phyloP scores from a whole-genome alignment of 2,888 invertebrate genomes.

The Nycteola revayana region DNA sequence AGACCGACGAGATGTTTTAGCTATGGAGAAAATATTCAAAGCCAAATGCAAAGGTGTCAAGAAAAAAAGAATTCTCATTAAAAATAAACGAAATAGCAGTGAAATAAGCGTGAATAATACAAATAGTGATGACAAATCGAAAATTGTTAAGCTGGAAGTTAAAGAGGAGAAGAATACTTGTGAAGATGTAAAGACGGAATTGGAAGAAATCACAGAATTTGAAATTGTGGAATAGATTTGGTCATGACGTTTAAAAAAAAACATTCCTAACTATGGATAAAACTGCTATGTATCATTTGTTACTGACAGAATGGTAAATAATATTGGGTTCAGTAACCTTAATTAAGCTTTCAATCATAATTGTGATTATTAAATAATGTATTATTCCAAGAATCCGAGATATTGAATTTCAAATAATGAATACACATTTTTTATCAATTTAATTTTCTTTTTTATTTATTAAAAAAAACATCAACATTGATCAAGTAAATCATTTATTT shows the following conservation, averaged over 20 bases:
- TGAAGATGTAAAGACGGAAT: conserved; percentile 21
- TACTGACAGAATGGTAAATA: background rate
- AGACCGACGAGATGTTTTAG: conserved; percentile 79
- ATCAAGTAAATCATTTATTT: conserved; percentile 27
- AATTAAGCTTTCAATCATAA: background rate
- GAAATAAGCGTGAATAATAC: conserved; percentile 22
- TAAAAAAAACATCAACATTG: background rate
- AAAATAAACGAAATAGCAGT: conserved; percentile 50
- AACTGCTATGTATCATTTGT: too few relatives aligned
- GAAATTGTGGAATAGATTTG: conserved; percentile 1
- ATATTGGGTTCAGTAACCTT: background rate
- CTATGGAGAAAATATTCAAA: conserved; percentile 83
- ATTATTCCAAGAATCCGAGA: too few relatives aligned
- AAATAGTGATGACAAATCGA: conserved; percentile 42
- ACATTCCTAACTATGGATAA: too few relatives aligned
- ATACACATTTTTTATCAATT: background rate
- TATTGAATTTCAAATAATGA: background rate
- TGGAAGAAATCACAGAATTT: conserved; percentile 9
- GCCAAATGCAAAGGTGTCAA: conserved; percentile 72
- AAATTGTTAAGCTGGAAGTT: conserved; percentile 56
- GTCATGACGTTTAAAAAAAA: too few relatives aligned
- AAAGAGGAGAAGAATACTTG: conserved; percentile 36
- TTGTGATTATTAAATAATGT: background rate
- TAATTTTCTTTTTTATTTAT: too few relatives aligned
- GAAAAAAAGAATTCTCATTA: conserved; percentile 63